Percentiles rank a stretch among this genome's conserved stretches.
phyloP scores from a whole-genome alignment of 1,140 invertebrate species.

The Bombus superbus region DNA sequence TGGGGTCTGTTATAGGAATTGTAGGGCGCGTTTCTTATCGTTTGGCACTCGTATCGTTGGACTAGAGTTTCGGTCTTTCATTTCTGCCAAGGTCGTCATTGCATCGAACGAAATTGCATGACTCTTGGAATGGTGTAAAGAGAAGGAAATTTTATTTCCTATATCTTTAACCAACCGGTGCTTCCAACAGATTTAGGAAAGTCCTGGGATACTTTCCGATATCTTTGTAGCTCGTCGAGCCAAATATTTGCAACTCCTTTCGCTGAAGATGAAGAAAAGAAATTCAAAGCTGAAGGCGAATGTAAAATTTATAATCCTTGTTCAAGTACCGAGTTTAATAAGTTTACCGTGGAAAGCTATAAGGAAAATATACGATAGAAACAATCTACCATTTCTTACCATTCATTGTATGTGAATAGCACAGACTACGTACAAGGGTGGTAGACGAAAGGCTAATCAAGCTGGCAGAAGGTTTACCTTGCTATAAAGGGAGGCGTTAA shows the following conservation, averaged over 20 bases:
- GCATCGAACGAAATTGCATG: background rate
- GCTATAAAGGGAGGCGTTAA: constrained; percentile 57
- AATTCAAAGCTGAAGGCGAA: background rate
- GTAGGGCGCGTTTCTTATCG: constrained; percentile 6
- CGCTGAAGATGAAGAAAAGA: background rate
- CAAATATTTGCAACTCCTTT: background rate
- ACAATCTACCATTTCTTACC: background rate
- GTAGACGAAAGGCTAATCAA: constrained; percentile 37
- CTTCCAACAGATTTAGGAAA: background rate
- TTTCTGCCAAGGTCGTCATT: background rate
- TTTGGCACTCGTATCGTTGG: background rate
- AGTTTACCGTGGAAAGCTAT: background rate
- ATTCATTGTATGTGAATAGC: background rate
- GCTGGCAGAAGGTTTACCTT: constrained; percentile 53
- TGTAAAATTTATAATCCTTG: background rate
- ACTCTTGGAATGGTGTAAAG: background rate
- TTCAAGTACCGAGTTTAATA: background rate
- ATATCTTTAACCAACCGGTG: background rate
- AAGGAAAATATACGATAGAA: background rate
- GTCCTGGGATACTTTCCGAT: background rate
- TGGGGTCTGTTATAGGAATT: background rate
- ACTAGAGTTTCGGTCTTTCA: background rate
- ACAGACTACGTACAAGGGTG: background rate
- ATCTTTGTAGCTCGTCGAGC: background rate
- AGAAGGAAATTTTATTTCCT: background rate